These are phyloP conservation scores for Nesoenas mayeri DNA, from an alignment of 2,113 vertebrate species.

Conservation along the genomic window DNA sequence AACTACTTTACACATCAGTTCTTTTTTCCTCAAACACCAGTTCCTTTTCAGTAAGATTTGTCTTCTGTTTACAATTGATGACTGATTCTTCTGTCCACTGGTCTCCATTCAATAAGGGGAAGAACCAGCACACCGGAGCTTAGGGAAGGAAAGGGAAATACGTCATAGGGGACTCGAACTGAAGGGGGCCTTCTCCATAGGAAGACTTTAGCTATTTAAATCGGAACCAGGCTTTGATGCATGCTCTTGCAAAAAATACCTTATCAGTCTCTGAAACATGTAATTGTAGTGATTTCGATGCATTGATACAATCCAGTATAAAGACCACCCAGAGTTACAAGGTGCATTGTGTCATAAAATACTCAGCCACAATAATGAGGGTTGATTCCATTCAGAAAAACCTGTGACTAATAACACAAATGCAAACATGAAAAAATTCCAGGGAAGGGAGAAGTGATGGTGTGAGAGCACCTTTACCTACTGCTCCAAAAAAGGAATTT, in stretches of 20 bases:
- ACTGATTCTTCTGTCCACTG: neutral
- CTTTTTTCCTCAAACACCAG: neutral
- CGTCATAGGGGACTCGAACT: neutral
- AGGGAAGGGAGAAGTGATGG: neutral
- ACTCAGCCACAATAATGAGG: neutral
- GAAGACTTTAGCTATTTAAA: neutral
- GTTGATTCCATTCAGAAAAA: neutral
- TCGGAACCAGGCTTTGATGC: neutral
- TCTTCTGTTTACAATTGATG: neutral
- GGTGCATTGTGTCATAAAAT: fast-evolving
- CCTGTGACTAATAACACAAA: neutral
- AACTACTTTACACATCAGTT: neutral
- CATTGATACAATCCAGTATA: neutral
- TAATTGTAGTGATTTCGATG: neutral
- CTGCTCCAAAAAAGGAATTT: neutral
- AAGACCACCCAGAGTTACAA: neutral
- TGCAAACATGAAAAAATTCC: neutral
- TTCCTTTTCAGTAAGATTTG: neutral
- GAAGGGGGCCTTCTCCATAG: neutral
- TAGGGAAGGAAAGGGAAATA: neutral
- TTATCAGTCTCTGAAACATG: neutral
- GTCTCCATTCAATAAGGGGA: neutral
- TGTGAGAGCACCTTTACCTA: neutral
- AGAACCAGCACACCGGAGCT: neutral
- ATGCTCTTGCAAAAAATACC: neutral